Evolutionary conservation across 2,797 vertebrate species (phyloP), one percentile per base, ranked within the genome.

Genomic region (Myotis vivesi): DNA sequence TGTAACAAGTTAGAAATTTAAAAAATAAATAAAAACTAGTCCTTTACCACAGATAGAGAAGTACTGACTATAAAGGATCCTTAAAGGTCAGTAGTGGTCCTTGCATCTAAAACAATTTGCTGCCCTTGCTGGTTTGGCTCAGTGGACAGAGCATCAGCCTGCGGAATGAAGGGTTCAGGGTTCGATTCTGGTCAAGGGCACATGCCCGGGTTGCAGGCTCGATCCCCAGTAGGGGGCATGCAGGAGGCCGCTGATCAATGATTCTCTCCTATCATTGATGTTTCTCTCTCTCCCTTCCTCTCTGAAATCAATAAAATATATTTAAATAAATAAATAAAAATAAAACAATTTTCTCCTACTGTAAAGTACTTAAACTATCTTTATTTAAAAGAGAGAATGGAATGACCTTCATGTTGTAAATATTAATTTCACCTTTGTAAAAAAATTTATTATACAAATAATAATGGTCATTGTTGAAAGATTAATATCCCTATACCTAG

Each of bases 371-470:
- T 59, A 55, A 68, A 71, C 30, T 91, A 0, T 30, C 51, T 41
- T 53, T 28, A 23, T 71, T 91, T 89, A 75, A 92, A 87, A 92
- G 44, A 44, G 41, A 49, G 23, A 81, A 30, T 80, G 30, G 13
- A 44, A 83, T 73, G 30, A 75, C 36, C 68, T 85, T 85, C 30
- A 17, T 81, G 41, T 72, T 93, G 25, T 23, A 84, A 86, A 68
- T 92, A 69, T 12, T 93, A 44, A 72, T 88, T 94, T 82, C 46
- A 71, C 33, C 28, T 90, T 16, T 62, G 44, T 92, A 88, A 88
- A 81, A 81, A 49, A 16, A 9, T 49, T 68, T 82, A 23, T 94
- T 91, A 68, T 23, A 19, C 23, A 90, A 73, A 44, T 87, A 87
- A 46, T 72, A 68, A 51, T 85, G 77, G 69, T 91, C 11, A 64